Evolutionary conservation across 2,797 vertebrate species (phyloP).

Genomic region (Galago senegalensis): DNA sequence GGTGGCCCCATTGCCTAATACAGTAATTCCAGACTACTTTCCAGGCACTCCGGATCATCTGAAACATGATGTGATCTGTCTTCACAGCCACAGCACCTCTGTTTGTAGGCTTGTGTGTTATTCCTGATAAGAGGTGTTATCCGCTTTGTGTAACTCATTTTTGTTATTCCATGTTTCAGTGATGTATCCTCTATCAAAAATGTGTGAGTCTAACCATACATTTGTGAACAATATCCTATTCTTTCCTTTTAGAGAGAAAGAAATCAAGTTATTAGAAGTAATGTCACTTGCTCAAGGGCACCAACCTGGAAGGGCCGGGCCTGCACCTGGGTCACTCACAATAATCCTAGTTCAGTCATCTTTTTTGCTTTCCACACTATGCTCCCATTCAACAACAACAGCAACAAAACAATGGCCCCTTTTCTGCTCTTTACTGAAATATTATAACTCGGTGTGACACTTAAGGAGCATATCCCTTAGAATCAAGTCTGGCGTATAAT

Average conservation of each 20-base stretch:
- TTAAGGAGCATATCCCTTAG: conserved; percentile 24
- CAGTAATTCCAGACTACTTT: conserved; percentile 10
- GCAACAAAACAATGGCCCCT: not conserved
- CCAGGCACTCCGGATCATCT: not conserved
- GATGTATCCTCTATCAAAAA: not conserved
- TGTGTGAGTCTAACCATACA: not conserved
- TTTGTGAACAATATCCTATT: not conserved
- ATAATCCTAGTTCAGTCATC: not conserved
- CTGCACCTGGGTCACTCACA: not conserved
- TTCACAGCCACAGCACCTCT: not conserved
- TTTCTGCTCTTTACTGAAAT: conserved; percentile 11
- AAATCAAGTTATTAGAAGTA: not conserved
- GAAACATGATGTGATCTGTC: not conserved
- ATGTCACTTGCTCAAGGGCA: not conserved
- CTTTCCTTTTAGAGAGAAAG: not conserved
- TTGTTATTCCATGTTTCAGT: not conserved
- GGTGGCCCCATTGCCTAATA: not conserved
- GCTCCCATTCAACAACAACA: not conserved
- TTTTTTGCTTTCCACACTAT: not conserved
- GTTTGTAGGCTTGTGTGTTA: not conserved
- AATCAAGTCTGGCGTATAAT: conserved; percentile 25
- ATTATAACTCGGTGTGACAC: not conserved
- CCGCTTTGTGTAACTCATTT: not conserved
- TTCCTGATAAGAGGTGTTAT: not conserved
- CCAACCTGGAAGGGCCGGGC: not conserved